Conservation (phyloP, 2,797 vertebrate genomes). For the Borostomias antarcticus region DNA sequence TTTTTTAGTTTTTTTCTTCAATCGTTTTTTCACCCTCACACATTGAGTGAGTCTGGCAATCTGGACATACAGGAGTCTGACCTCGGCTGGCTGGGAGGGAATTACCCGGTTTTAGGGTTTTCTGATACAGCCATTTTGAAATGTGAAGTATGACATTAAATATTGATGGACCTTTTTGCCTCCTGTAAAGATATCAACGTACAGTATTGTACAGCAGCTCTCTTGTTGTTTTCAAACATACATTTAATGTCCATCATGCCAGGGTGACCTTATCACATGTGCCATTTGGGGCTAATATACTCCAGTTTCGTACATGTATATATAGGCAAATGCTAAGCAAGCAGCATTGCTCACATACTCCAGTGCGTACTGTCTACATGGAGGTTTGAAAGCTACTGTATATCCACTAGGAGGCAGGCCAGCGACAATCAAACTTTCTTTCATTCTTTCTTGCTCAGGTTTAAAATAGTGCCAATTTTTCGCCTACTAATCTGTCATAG, state of each 20-base stretch:
- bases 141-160: conserved; percentile 1
- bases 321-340: too few relatives aligned
- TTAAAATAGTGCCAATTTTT: too few relatives aligned
- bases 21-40: conserved; percentile 13
- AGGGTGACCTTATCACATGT: background rate
- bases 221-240: background rate
- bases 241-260: background rate
- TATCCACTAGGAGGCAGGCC: too few relatives aligned
- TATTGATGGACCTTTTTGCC: background rate
- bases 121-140: conserved; percentile 26
- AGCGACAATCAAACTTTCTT: too few relatives aligned
- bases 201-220: background rate
- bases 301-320: background rate
- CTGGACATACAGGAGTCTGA: conserved; percentile 18
- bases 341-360: too few relatives aligned
- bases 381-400: too few relatives aligned
- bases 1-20: conserved; percentile 1
- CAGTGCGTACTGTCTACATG: too few relatives aligned
- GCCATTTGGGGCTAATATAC: background rate
- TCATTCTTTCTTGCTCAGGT: too few relatives aligned
- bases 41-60: conserved; percentile 21
- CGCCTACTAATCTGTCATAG: too few relatives aligned
- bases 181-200: background rate
- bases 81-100: conserved; percentile 32
- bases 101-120: conserved; percentile 41